A percentile compares a stretch with the other conserved stretches of the same genome.
Conservation (phyloP, 2,797 vertebrate species). For the Cirrhinus molitorella region DNA sequence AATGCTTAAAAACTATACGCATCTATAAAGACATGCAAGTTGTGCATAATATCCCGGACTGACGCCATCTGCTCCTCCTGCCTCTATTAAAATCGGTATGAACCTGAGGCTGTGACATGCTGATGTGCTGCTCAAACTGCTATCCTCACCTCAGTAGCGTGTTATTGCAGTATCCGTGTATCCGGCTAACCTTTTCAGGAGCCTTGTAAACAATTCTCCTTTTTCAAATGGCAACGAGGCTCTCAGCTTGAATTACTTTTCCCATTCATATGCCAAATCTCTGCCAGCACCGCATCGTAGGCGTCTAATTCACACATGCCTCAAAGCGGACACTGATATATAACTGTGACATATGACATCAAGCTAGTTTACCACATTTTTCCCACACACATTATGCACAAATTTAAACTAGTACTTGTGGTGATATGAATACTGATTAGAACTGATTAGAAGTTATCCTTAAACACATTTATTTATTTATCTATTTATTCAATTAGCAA, state of each 20-base stretch:
- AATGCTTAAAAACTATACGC: conserved; percentile 10
- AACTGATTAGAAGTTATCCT: conserved; percentile 6
- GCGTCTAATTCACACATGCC: conserved; percentile 13
- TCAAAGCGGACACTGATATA: conserved; percentile 27
- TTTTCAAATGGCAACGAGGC: conserved; percentile 43
- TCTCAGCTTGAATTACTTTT: conserved; percentile 50
- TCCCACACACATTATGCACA: background rate
- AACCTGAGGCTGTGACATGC: conserved; percentile 14
- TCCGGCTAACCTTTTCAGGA: conserved; percentile 11
- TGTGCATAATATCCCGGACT: background rate
- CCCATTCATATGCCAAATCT: conserved; percentile 53
- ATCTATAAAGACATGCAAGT: conserved; percentile 15
- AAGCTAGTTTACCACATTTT: conserved; percentile 6
- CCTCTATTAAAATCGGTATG: background rate
- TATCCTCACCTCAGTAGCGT: background rate
- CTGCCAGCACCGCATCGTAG: background rate
- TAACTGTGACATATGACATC: conserved; percentile 18
- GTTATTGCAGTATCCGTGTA: background rate
- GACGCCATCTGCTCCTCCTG: background rate
- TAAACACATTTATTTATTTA: background rate
- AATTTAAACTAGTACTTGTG: conserved; percentile 6
- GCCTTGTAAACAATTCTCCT: conserved; percentile 39
- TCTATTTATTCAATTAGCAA: conserved; percentile 29
- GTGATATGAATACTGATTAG: conserved; percentile 6
- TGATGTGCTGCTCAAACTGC: background rate